A percentile compares a stretch with the other conserved stretches of the same genome.
These are phyloP conservation scores for Ennomos erosarius DNA, from an alignment of 2,888 invertebrate genomes.

Conservation along the genomic window DNA sequence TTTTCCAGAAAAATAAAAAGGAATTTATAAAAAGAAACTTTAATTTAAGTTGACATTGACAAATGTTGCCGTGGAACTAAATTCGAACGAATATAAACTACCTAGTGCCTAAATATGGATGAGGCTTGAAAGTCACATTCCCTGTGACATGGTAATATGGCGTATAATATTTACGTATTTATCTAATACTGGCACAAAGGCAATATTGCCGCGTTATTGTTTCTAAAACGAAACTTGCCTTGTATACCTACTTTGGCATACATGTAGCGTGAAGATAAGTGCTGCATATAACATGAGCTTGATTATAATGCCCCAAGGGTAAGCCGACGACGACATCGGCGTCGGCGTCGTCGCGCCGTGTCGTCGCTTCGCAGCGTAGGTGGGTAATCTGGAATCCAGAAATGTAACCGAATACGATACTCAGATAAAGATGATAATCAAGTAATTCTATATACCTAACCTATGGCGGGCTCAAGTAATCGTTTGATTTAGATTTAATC, in stretches of 20 bases:
- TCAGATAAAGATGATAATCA: too few species aligned
- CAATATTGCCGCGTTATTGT: constrained; percentile 1
- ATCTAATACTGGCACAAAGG: constrained; percentile 4
- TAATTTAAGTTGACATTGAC: too few species aligned
- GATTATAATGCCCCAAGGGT: constrained; percentile 5
- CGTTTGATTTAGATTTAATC: too few species aligned
- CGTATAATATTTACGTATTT: not conserved
- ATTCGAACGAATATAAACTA: constrained; percentile 5
- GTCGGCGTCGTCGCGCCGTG: too few species aligned
- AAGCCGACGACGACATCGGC: too few species aligned
- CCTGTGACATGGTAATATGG: constrained; percentile 16
- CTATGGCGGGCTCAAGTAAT: too few species aligned
- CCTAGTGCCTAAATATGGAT: constrained; percentile 5
- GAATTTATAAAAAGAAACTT: too few species aligned
- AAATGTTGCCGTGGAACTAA: not conserved
- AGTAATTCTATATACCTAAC: too few species aligned
- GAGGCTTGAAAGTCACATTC: constrained; percentile 9
- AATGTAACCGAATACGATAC: too few species aligned
- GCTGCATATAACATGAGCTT: constrained; percentile 16
- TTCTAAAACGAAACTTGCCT: not conserved
- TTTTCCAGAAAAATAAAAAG: too few species aligned
- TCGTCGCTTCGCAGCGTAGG: too few species aligned
- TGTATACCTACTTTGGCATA: not conserved
- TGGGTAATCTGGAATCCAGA: too few species aligned
- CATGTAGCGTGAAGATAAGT: not conserved